phyloP scores from a whole-genome alignment of 2,888 invertebrate species.

The Cryptocephalus primarius region DNA sequence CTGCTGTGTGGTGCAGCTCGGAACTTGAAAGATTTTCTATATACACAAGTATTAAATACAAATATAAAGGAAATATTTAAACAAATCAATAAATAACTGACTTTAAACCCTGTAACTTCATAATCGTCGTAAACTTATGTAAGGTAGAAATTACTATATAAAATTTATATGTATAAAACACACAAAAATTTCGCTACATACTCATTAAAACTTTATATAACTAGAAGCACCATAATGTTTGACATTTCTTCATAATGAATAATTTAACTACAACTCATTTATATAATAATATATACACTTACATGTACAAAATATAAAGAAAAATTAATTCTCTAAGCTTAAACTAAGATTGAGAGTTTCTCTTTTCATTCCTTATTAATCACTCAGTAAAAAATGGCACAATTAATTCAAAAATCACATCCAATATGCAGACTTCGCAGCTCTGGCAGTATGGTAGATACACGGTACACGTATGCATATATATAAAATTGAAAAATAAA shows the following conservation, averaged over 20 bases:
- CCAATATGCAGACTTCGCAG: constrained; percentile 2
- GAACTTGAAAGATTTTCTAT: constrained; percentile 18
- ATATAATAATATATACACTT: no score
- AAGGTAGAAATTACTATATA: constrained; percentile 26
- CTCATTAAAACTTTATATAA: constrained; percentile 18
- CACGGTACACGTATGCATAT: not conserved
- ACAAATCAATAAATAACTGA: constrained; percentile 20
- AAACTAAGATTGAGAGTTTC: constrained; percentile 15
- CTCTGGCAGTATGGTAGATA: not conserved
- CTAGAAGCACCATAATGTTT: constrained; percentile 34
- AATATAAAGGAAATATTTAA: constrained; percentile 7
- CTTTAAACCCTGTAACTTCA: constrained; percentile 26
- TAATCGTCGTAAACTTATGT: constrained; percentile 18
- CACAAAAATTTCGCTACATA: constrained; percentile 24
- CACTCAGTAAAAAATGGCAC: constrained; percentile 25
- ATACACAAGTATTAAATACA: constrained; percentile 20
- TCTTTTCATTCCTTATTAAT: constrained; percentile 6
- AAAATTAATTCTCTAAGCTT: constrained; percentile 8
- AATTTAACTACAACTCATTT: constrained; percentile 15
- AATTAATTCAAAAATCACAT: constrained; percentile 26
- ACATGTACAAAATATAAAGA: no score
- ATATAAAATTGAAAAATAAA: constrained; percentile 7
- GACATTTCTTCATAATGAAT: constrained; percentile 25
- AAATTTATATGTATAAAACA: constrained; percentile 22
- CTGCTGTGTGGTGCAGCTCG: constrained; percentile 3